Conservation (phyloP, 2,797 vertebrate species). For the Aratinga solstitialis region DNA sequence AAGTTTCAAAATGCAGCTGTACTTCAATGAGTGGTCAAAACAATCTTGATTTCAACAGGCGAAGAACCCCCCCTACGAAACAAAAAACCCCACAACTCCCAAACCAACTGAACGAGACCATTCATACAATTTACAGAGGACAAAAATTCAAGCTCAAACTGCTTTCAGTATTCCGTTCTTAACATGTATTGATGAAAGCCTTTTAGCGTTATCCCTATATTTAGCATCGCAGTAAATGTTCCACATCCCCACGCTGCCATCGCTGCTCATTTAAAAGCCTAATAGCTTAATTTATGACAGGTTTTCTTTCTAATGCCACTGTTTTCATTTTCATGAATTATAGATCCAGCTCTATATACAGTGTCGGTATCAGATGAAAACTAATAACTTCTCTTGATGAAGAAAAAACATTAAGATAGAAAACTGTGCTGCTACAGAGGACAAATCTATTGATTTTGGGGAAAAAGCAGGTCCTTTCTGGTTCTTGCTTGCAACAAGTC, state of each 20-base stretch:
- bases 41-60: neutral
- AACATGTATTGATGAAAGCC: neutral
- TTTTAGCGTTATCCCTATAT: slow-evolving; percentile 1
- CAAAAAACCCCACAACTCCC: neutral
- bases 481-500: neutral
- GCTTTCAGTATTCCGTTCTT: neutral
- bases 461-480: fast-evolving
- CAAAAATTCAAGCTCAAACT: neutral
- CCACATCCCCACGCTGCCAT: neutral
- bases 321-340: slow-evolving; percentile 34
- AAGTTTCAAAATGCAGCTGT: neutral
- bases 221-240: slow-evolving; percentile 22
- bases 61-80: neutral
- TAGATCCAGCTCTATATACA: neutral
- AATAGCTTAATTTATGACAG: slow-evolving; percentile 19
- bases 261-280: slow-evolving; percentile 17
- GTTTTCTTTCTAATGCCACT: slow-evolving; percentile 26
- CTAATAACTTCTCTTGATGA: neutral
- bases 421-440: neutral
- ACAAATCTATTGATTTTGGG: neutral
- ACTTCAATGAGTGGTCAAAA: neutral
- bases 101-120: neutral
- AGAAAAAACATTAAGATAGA: neutral
- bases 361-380: neutral
- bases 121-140: neutral